phyloP scores from a whole-genome alignment of 2,888 invertebrate species.

The Cephalotes varians region DNA sequence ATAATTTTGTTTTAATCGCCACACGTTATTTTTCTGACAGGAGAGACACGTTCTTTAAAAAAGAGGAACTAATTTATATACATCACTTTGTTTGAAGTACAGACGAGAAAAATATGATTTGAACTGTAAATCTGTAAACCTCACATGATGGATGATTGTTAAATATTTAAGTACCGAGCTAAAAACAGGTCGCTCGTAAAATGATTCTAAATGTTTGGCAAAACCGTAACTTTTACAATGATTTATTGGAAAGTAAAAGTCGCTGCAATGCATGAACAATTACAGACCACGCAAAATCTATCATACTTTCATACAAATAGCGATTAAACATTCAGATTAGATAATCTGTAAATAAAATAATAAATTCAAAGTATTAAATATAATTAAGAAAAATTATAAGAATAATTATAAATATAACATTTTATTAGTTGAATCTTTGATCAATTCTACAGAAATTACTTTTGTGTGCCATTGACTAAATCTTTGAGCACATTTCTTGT shows the following conservation, averaged over 20 bases:
- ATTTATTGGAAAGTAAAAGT: conserved; percentile 40
- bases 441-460: background rate
- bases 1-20: conserved; percentile 11
- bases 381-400: background rate
- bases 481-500: background rate
- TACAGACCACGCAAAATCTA: background rate
- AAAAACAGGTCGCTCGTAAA: conserved; percentile 32
- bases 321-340: background rate
- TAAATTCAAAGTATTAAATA: background rate
- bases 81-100: background rate
- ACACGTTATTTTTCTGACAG: background rate
- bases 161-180: conserved; percentile 29
- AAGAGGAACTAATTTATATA: background rate
- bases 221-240: conserved; percentile 14
- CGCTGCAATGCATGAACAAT: conserved; percentile 11
- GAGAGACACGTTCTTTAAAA: background rate
- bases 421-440: background rate
- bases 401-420: background rate
- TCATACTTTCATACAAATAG: background rate
- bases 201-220: conserved; percentile 13
- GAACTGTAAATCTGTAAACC: background rate
- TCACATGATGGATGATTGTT: background rate
- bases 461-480: background rate
- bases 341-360: background rate
- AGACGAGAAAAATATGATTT: conserved; percentile 24